These are phyloP conservation scores for Otus sunia DNA, from an alignment of 2,113 vertebrate species.

Conservation along the genomic window DNA sequence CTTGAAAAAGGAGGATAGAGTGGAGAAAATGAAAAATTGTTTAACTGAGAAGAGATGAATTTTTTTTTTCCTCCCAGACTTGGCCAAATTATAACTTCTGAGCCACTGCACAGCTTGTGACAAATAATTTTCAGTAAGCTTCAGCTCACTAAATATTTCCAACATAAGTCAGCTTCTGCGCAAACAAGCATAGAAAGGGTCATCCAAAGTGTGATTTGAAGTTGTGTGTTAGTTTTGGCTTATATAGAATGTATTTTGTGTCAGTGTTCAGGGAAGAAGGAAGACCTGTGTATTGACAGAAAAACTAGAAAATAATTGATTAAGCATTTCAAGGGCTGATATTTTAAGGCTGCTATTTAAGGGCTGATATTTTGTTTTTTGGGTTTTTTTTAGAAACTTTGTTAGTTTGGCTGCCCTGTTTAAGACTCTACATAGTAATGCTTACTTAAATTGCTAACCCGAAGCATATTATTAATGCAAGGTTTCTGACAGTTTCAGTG, in stretches of 20 bases:
- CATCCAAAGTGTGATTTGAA: background rate
- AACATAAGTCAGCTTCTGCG: fast-evolving
- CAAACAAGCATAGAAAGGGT: background rate
- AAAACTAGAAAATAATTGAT: background rate
- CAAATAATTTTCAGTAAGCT: background rate
- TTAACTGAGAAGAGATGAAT: background rate
- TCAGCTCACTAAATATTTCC: background rate
- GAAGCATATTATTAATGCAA: background rate
- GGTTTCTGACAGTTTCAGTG: background rate
- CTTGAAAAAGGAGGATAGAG: background rate
- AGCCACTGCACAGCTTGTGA: background rate
- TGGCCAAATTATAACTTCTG: background rate
- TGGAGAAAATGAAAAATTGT: background rate
- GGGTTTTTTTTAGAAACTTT: background rate
- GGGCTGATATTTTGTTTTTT: background rate
- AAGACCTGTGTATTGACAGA: background rate
- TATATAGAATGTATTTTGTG: background rate
- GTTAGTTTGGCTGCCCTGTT: background rate
- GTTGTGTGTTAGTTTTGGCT: background rate
- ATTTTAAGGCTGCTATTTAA: too few species aligned
- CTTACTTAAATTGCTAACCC: background rate
- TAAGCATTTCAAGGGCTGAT: background rate
- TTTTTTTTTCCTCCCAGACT: background rate
- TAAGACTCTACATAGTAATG: background rate
- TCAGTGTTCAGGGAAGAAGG: background rate